Conservation (phyloP, 2,797 vertebrate species). For the Sylvia borin region DNA sequence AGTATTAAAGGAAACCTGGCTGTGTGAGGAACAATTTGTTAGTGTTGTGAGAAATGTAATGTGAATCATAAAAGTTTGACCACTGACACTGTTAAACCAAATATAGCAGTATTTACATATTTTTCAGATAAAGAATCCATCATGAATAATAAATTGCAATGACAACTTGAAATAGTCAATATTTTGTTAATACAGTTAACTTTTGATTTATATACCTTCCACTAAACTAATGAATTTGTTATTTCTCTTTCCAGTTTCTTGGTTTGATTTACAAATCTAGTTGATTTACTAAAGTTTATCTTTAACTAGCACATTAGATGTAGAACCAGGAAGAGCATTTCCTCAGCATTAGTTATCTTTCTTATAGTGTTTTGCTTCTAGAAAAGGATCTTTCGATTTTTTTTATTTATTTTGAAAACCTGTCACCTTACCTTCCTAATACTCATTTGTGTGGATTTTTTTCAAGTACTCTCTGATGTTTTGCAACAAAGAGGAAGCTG, state of each 20-base stretch:
- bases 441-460: background rate
- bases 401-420: background rate
- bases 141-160: background rate
- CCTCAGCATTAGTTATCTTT: background rate
- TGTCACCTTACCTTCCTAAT: background rate
- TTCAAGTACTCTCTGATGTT: constrained; percentile 19
- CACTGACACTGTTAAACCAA: background rate
- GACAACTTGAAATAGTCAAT: background rate
- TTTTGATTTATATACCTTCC: background rate
- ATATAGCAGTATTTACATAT: background rate
- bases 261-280: background rate
- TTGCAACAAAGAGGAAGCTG: background rate
- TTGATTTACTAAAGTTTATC: background rate
- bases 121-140: background rate
- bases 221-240: background rate
- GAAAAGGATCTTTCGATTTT: background rate
- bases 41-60: background rate
- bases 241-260: background rate
- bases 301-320: background rate
- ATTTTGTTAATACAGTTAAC: background rate
- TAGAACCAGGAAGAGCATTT: background rate
- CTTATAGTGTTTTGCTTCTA: background rate
- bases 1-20: background rate
- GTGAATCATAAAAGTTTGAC: background rate
- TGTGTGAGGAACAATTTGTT: background rate